Evolutionary conservation across 2,888 invertebrate species (phyloP), one percentile per base, ranked within the genome.

Genomic region (Artemia sinica): DNA sequence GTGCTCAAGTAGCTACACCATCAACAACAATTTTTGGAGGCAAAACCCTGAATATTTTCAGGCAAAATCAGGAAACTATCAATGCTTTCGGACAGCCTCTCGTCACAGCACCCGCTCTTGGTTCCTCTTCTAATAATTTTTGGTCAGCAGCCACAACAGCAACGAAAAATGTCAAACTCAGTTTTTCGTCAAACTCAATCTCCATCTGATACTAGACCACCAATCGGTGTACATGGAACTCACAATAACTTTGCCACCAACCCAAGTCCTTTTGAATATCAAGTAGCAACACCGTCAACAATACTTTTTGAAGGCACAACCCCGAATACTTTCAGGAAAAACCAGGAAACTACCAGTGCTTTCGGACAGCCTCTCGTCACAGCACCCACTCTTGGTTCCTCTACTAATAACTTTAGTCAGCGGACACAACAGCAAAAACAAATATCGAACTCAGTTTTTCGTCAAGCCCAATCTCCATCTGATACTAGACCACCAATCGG

Each of bases 341-440:
- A 77, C 71, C 76, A 76, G 48, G 69, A 74, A 12, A 73, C 75
- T 4, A 80, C 81, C 8, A 80, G 83, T 0, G 77, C 80, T 0
- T 85, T 86, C 75, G 84, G 84, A 12, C 83, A 86, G 0, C 82
- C 86, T 0, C 89, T 89, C 78, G 88, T 88, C 0, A 82, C 83
- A 50, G 76, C 80, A 1, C 71, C 73, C 66, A 77, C 94, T 0
- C 94, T 94, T 77, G 92, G 91, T 75, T 92, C 11, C 14, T 18
- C 63, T 58, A 18, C 63, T 41, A 28, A 69, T 70, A 50, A 68
- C 10, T 69, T 73, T 74, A 14, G 71, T 74, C 41, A 41, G 41
- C 41, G 6, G 41, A 78, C 11, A 74, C 75, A 4, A 58, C 63
- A 28, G 41, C 41, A 28, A 71, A 69, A 65, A 70, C 71, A 9